Evolutionary conservation across 1,140 invertebrate genomes (phyloP).

Genomic region (Drosophila pallidifrons): DNA sequence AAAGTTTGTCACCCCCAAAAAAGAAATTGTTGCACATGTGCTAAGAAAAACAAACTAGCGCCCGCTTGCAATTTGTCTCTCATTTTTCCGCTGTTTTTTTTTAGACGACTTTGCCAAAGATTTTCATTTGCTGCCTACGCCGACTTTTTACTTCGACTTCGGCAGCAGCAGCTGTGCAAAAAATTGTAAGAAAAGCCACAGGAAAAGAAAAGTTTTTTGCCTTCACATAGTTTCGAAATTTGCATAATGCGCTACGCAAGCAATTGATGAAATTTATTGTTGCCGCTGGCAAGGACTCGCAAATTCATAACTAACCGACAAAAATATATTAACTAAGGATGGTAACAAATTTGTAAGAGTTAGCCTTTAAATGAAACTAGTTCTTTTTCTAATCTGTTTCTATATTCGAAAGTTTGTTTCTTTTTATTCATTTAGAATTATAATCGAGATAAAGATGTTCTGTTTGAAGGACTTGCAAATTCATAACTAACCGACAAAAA

Average conservation of each 20-base stretch:
- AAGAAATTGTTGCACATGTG: conserved; percentile 19
- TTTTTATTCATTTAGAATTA: no score
- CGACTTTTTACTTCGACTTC: background rate
- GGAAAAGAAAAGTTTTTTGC: conserved; percentile 14
- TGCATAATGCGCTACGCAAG: conserved; percentile 50
- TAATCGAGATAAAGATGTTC: no score
- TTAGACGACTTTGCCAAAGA: conserved; percentile 42
- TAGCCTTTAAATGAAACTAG: no score
- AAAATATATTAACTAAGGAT: background rate
- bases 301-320: conserved; percentile 15
- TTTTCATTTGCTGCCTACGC: conserved; percentile 43
- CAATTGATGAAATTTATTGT: conserved; percentile 43
- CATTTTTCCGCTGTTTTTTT: conserved; percentile 13
- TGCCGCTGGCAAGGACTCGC: conserved; percentile 2
- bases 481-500: no score
- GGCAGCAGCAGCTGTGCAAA: conserved; percentile 33
- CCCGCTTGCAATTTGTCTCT: conserved; percentile 22
- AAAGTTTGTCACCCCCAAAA: conserved; percentile 7
- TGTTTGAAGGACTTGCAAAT: no score
- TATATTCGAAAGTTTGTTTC: no score
- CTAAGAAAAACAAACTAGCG: conserved; percentile 28
- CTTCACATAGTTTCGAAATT: conserved; percentile 48
- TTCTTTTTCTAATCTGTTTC: no score
- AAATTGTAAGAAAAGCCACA: conserved; percentile 1
- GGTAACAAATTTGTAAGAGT: no score